phyloP scores from a whole-genome alignment of 2,888 invertebrate genomes.

The Athalia rosae region DNA sequence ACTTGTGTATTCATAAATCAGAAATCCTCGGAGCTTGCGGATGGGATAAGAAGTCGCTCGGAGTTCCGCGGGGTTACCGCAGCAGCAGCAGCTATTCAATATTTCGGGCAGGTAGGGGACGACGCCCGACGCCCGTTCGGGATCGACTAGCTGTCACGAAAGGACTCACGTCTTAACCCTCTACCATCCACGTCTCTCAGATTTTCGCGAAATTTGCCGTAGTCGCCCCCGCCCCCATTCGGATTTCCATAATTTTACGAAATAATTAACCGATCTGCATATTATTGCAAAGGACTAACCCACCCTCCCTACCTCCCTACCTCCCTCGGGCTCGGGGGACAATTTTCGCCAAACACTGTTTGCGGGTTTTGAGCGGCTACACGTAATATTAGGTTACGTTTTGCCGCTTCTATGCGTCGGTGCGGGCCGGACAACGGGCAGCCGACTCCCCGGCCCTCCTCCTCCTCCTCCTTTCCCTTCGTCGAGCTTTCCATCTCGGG shows the following conservation, averaged over 20 bases:
- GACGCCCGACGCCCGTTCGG: slow-evolving; percentile 11
- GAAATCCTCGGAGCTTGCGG: slow-evolving; percentile 11
- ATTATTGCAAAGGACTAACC: slow-evolving; percentile 48
- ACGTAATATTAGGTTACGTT: slow-evolving; percentile 37
- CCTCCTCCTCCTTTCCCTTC: slow-evolving; percentile 49
- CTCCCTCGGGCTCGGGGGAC: slow-evolving; percentile 19
- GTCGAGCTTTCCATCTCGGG: slow-evolving; percentile 25
- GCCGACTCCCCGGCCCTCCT: slow-evolving; percentile 58
- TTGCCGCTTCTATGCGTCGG: slow-evolving; percentile 36
- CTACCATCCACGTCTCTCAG: slow-evolving; percentile 8
- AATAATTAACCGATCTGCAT: slow-evolving; percentile 65
- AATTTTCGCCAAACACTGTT: slow-evolving; percentile 41
- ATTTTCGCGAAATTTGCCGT: slow-evolving; percentile 51
- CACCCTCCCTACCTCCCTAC: background rate
- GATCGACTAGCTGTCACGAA: slow-evolving; percentile 38
- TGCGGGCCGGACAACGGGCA: slow-evolving; percentile 49
- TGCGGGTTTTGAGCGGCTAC: slow-evolving; percentile 41
- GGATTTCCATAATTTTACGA: slow-evolving; percentile 63
- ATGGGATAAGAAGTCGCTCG: slow-evolving; percentile 28
- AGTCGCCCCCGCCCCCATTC: background rate
- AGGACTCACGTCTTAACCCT: slow-evolving; percentile 44
- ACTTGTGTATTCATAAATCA: slow-evolving; percentile 34
- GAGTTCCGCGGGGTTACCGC: slow-evolving; percentile 17
- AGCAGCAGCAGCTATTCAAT: slow-evolving; percentile 24
- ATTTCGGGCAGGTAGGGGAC: slow-evolving; percentile 36